A percentile compares a stretch with the other conserved stretches of the same genome.
Evolutionary conservation across 2,113 vertebrate species (phyloP).

Genomic region (Corydoras sp.): DNA sequence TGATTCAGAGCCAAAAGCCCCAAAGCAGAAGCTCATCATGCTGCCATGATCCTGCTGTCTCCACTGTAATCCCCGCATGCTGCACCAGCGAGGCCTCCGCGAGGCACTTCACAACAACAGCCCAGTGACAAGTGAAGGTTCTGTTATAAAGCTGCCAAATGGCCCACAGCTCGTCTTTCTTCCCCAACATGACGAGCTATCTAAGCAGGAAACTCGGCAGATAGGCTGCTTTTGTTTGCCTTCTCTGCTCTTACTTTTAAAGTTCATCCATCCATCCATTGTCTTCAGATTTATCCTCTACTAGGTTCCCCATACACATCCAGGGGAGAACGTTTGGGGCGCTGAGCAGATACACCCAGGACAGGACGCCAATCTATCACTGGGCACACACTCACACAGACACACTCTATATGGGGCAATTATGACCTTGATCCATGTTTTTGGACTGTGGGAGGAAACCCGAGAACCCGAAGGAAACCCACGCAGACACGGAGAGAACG

Average conservation of each 20-base stretch:
- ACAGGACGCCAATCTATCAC: too few relatives aligned
- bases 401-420: too few relatives aligned
- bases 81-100: slow-evolving; percentile 43
- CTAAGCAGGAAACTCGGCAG: background rate
- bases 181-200: background rate
- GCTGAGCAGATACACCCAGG: too few relatives aligned
- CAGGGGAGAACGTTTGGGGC: too few relatives aligned
- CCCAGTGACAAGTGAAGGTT: slow-evolving; percentile 8
- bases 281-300: too few relatives aligned
- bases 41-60: slow-evolving; percentile 45
- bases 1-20: slow-evolving; percentile 34
- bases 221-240: background rate
- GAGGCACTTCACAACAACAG: slow-evolving; percentile 33
- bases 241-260: background rate
- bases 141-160: slow-evolving; percentile 9
- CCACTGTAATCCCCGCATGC: slow-evolving; percentile 51
- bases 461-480: too few relatives aligned
- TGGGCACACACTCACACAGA: too few relatives aligned
- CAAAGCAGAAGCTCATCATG: slow-evolving; percentile 37
- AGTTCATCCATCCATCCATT: too few relatives aligned
- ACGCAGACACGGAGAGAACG: too few relatives aligned
- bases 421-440: too few relatives aligned
- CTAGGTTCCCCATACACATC: too few relatives aligned
- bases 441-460: too few relatives aligned
- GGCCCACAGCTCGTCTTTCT: slow-evolving; percentile 13